Base-by-base conservation (phyloP, 2,113 vertebrate genomes). In the Phasianus colchicus region DNA sequence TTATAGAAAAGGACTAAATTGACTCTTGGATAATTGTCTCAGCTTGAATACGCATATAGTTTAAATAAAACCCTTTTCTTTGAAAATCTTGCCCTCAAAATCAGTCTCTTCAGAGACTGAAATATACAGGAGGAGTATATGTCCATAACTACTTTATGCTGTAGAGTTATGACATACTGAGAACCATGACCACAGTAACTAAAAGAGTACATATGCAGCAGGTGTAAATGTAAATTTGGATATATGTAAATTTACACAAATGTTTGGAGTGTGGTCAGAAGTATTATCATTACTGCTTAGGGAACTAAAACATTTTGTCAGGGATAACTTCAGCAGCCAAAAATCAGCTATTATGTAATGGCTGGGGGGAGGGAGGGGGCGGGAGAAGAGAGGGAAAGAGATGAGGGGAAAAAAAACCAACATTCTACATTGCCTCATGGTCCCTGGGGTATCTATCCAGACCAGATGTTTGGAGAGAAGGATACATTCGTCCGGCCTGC, bases 401-500 rank as follows among this genome's bases (percentile, higher is more conserved):
- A 79, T 10, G 58, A 85, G 42, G 52, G 34, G n/a, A 1, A 50
- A 76, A 91, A 64, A 63, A 47, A 6, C 22, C 11, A 57, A 1
- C 36, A n/a, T n/a, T 83, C 64, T 88, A 24, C 27, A 74, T 86
- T 85, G 89, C 54, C 34, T 79, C 47, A 20, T 32, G 40, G 58
- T 93, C 88, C 66, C 76, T 71, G n/a, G 70, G 82, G 85, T 95
- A 95, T 94, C 93, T 90, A 8, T 78, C 61, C 79, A 88, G 80
- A 81, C 79, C 94, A 96, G 91, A 97, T 94, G 91, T 95, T 90
- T 63, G 65, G 83, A 90, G 89, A 91, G 76, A 92, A 90, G 88
- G 93, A 96, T 75, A 27, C 86, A 43, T 73, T 75, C 25, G 16
- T 65, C 52, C 61, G 80, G 89, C 78, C 42, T 60, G 19, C 71